These are phyloP conservation scores for Ptychoptera albimana DNA, from an alignment of 2,888 invertebrate species.

Conservation along the genomic window DNA sequence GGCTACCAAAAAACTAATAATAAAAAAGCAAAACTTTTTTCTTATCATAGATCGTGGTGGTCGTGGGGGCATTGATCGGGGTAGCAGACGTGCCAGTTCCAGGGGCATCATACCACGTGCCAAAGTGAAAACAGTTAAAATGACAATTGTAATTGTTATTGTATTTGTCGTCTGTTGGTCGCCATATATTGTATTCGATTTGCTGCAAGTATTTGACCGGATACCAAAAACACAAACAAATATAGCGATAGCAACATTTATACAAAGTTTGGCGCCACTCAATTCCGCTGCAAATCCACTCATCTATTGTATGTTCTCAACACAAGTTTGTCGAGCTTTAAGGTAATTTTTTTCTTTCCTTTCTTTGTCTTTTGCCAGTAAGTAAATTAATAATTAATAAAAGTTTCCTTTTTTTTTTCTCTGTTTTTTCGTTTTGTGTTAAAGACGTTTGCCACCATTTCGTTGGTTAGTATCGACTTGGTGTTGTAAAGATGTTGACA, in stretches of 20 bases:
- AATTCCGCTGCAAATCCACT: constrained; percentile 91
- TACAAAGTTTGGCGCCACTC: constrained; percentile 79
- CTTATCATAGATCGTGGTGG: constrained; percentile 17
- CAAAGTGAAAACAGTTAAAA: constrained; percentile 93
- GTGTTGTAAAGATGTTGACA: constrained; percentile 33
- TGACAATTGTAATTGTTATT: constrained; percentile 92
- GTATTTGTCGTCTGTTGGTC: constrained; percentile 92
- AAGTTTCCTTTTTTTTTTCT: too few species aligned
- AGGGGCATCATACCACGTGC: constrained; percentile 87
- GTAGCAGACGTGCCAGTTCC: constrained; percentile 67
- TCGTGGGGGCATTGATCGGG: constrained; percentile 29
- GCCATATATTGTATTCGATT: constrained; percentile 83
- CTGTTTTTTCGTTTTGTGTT: constrained; percentile 7
- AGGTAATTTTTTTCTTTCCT: constrained; percentile 38
- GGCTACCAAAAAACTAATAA: background rate
- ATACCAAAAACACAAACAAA: constrained; percentile 65
- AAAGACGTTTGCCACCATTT: constrained; percentile 43
- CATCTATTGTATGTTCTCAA: constrained; percentile 87
- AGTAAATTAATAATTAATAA: constrained; percentile 4
- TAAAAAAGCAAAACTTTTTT: background rate
- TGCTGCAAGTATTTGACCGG: constrained; percentile 75
- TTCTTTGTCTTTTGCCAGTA: background rate
- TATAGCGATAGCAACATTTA: constrained; percentile 73
- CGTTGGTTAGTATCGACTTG: constrained; percentile 38
- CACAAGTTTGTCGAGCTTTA: constrained; percentile 67